phyloP scores from a whole-genome alignment of 35 echinoderm and acorn worm genomes.

The Apostichopus californicus region DNA sequence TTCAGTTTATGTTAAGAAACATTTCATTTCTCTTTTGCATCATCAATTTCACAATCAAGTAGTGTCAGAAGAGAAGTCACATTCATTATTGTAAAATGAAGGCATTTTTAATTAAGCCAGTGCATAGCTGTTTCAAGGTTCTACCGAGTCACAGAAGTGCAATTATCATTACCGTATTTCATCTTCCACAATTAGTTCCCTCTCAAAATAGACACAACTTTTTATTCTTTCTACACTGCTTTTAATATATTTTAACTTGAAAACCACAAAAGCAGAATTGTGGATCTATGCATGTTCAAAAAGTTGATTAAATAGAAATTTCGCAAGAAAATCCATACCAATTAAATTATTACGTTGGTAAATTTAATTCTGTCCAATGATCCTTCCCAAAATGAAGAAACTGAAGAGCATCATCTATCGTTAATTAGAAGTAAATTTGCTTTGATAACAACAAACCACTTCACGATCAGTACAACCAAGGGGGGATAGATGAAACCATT shows the following conservation, averaged over 20 bases:
- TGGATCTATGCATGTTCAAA: neutral
- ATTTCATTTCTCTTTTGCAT: no score
- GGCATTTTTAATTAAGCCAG: no score
- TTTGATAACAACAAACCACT: neutral
- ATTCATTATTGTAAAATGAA: no score
- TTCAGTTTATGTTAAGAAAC: no score
- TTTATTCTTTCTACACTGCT: no score
- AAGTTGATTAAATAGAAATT: neutral
- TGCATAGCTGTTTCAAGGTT: no score
- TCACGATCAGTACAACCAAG: neutral
- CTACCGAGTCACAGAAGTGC: no score
- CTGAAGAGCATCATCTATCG: neutral
- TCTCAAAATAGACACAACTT: neutral
- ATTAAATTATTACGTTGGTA: constrained; percentile 11
- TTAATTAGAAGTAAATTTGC: neutral
- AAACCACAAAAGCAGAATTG: neutral
- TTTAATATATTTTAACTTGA: neutral
- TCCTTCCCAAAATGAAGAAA: constrained; percentile 12
- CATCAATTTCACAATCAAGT: no score
- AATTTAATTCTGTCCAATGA: constrained; percentile 5
- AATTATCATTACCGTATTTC: no score
- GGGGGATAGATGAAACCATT: no score
- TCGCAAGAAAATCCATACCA: constrained; percentile 1
- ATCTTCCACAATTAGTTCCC: neutral
- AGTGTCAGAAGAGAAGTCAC: no score